phyloP scores from a whole-genome alignment of 2,113 vertebrate species.

The Tapirus terrestris region DNA sequence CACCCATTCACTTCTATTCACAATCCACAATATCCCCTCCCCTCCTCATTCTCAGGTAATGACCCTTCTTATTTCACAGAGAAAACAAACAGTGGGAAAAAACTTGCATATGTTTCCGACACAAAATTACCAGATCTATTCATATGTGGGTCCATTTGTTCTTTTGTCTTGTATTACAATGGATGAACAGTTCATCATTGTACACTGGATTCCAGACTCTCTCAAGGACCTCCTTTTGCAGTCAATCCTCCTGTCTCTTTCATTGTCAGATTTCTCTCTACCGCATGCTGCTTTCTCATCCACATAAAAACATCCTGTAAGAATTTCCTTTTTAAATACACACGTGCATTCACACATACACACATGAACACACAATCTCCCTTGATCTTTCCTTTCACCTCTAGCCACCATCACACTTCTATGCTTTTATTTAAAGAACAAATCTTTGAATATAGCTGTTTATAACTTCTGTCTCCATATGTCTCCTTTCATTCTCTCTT shows the following conservation, averaged over 20 bases:
- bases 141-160: background rate
- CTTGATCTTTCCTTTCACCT: background rate
- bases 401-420: background rate
- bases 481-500: background rate
- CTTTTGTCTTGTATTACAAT: background rate
- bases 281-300: background rate
- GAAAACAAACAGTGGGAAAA: background rate
- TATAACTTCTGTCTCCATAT: background rate
- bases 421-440: background rate
- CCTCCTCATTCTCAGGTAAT: background rate
- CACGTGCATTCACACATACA: too few relatives aligned
- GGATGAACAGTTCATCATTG: background rate
- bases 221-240: background rate
- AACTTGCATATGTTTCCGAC: background rate
- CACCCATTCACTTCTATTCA: background rate
- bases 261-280: background rate
- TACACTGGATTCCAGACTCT: background rate
- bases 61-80: background rate
- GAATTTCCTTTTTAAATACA: background rate
- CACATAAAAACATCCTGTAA: background rate
- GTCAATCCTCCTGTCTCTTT: background rate
- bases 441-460: background rate
- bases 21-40: background rate
- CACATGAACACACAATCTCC: accelerated
- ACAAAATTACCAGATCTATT: background rate